These are phyloP conservation scores for Dicyrtoma fusca DNA, from an alignment of 2,888 invertebrate species.

Conservation along the genomic window DNA sequence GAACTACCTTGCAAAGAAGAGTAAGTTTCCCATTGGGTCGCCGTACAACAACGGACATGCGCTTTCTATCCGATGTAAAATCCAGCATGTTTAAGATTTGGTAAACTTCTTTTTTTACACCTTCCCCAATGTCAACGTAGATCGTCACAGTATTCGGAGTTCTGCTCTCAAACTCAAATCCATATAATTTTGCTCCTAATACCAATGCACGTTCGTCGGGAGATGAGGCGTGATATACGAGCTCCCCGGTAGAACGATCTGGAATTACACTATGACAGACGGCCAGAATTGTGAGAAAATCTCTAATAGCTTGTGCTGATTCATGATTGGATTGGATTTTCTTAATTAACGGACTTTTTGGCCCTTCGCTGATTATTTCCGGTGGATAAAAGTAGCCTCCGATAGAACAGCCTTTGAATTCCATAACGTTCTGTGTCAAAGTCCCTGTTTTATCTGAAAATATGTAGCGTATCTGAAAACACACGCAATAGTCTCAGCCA, in stretches of 20 bases:
- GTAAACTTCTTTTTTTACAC: conserved; percentile 4
- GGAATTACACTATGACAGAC: conserved; percentile 99
- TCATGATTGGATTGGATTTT: conserved; percentile 66
- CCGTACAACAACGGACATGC: conserved; percentile 13
- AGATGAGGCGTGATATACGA: conserved; percentile 95
- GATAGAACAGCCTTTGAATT: conserved; percentile 74
- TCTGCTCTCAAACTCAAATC: conserved; percentile 64
- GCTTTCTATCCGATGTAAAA: conserved; percentile 23
- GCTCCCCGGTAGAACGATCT: conserved; percentile 65
- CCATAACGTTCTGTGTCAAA: conserved; percentile 96
- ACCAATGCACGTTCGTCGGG: conserved; percentile 86
- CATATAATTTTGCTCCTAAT: conserved; percentile 82
- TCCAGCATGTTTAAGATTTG: conserved; percentile 14
- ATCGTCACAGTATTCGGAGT: conserved; percentile 9
- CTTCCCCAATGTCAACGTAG: not conserved
- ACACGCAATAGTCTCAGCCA: not conserved
- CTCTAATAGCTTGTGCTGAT: conserved; percentile 70
- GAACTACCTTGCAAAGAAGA: conserved; percentile 25
- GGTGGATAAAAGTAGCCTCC: conserved; percentile 62
- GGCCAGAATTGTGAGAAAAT: conserved; percentile 90
- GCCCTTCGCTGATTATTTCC: conserved; percentile 49
- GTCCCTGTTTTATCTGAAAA: conserved; percentile 99
- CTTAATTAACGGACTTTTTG: conserved; percentile 59
- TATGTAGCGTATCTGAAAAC: conserved; percentile 81
- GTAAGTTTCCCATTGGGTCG: not conserved